Evolutionary conservation across 2,113 vertebrate species (phyloP), one percentile per base, ranked within the genome.

Genomic region (Oncorhynchus clarkii): DNA sequence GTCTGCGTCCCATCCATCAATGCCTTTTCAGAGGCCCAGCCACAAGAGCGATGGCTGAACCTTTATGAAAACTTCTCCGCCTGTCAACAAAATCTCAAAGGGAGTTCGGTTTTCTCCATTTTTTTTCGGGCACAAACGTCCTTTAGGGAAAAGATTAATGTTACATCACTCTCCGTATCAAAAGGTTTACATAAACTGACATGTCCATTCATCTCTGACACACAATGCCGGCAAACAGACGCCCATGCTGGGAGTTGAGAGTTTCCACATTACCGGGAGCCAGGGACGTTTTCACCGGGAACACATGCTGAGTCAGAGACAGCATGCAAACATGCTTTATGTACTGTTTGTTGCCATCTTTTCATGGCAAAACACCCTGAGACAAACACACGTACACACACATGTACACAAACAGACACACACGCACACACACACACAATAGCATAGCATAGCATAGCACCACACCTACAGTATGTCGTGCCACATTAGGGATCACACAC

Each of bases 401-500:
- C 34, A 9, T 2, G 1, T 3, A 27, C 27, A 34, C 31, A 34
- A 6, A 34, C 31, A 27, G 27, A 39, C 39, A 2, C 39, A 39
- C 0, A 39, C 39, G 9, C 7, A 31, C 5, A 31, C 31, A 31
- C 5, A 31, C 34, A 39, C 34, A 9, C 0, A 39, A 39, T 39
- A 39, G 34, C 34, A 45, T 45, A 11, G 34, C 34, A 39, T 39
- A 39, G 39, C 8, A 45, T 45, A 9, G 39, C 39, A 11, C 39
- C 39, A 45, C 39, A 45, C 39, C 39, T 45, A 45, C 39, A 45
- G 39, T 45, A 45, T 45, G 8, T 57, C 59, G 2, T n/a, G 95
- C 91, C 92, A 90, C 90, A 94, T 92, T 95, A 94, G 95, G 94
- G 94, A 92, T 93, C 93, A 45, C 39, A 45, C 93, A 95, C 94